phyloP scores from a whole-genome alignment of 2,113 vertebrate species.

The Otocyon megalotis region DNA sequence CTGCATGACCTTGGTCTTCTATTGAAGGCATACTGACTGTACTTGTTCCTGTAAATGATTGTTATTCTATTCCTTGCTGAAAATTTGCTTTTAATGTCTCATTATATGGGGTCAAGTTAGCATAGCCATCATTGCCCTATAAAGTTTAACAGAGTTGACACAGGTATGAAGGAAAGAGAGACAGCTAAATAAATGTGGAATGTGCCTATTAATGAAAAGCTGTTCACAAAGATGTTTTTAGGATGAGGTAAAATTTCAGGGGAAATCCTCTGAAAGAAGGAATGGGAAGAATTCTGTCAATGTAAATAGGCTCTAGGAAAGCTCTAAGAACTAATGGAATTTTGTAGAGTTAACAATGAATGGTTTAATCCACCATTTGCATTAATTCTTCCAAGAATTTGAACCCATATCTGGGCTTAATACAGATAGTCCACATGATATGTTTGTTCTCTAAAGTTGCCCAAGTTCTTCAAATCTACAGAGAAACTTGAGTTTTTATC shows the following conservation, averaged over 20 bases:
- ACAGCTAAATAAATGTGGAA: conserved; percentile 11
- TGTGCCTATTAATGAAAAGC: background rate
- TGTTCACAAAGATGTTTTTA: background rate
- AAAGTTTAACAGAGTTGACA: background rate
- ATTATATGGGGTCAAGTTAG: background rate
- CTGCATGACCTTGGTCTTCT: background rate
- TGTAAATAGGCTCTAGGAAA: background rate
- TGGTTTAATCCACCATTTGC: background rate
- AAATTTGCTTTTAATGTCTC: background rate
- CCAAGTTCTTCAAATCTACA: background rate
- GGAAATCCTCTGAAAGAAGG: background rate
- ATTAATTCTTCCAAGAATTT: background rate
- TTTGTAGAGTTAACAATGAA: conserved; percentile 10
- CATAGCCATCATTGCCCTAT: background rate
- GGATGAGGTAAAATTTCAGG: background rate
- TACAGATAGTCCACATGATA: background rate
- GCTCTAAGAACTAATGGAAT: background rate
- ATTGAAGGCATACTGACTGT: background rate
- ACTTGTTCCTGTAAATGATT: background rate
- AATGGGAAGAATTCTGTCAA: background rate
- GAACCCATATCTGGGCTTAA: background rate
- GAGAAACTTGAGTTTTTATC: background rate
- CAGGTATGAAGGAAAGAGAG: background rate
- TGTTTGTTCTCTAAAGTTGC: background rate
- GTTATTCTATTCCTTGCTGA: background rate